Conservation (phyloP, 2,113 vertebrate genomes). For the Protobothrops flavoviridis region DNA sequence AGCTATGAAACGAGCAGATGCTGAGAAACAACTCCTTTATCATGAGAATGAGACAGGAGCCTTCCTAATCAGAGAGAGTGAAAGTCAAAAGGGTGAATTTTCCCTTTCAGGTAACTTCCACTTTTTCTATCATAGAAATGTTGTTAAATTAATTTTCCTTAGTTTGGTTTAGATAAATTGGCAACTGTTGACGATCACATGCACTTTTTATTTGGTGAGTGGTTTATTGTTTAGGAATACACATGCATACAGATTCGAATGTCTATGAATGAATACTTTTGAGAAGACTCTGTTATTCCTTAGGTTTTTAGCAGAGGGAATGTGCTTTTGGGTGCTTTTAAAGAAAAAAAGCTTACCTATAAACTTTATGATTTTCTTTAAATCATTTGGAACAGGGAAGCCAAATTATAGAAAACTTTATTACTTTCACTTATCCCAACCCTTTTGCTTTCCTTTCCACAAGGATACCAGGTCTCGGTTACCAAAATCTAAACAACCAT, state of each 20-base stretch:
- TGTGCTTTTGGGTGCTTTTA: neutral
- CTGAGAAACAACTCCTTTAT: constrained; percentile 81
- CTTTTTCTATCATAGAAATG: neutral
- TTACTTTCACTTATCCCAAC: neutral
- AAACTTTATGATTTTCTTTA: neutral
- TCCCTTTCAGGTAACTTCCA: constrained; percentile 85
- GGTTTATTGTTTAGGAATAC: constrained; percentile 26
- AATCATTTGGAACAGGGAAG: neutral
- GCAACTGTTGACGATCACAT: constrained; percentile 2
- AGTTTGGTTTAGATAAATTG: neutral
- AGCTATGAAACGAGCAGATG: constrained; percentile 82
- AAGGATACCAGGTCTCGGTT: neutral
- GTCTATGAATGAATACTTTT: neutral
- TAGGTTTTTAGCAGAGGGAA: neutral
- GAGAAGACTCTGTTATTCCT: neutral
- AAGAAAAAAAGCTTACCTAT: neutral
- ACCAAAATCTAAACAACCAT: neutral
- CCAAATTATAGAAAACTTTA: neutral
- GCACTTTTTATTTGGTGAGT: constrained; percentile 1
- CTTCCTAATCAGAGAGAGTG: constrained; percentile 89
- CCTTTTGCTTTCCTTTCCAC: neutral
- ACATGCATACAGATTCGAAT: neutral
- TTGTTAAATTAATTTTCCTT: constrained; percentile 16
- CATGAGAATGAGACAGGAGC: constrained; percentile 76
- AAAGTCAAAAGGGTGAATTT: constrained; percentile 82